These are phyloP conservation scores for Acleris laterana DNA, from an alignment of 2,888 invertebrate species.

Conservation along the genomic window DNA sequence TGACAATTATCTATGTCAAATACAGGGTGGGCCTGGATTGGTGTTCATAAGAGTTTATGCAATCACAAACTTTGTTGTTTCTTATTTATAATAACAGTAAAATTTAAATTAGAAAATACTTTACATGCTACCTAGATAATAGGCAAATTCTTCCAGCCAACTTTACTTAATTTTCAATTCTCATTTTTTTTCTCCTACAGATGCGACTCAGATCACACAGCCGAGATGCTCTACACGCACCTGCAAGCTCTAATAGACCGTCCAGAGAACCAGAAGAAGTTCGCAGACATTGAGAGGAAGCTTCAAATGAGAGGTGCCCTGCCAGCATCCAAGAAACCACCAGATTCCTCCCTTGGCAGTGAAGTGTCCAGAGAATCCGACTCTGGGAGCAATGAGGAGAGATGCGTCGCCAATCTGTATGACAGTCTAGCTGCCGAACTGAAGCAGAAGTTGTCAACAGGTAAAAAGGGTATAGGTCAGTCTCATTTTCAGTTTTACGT, in stretches of 20 bases:
- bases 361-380: slow-evolving; percentile 89
- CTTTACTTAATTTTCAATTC: no score
- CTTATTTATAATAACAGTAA: no score
- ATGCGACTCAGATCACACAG: slow-evolving; percentile 97
- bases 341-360: slow-evolving; percentile 90
- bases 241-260: slow-evolving; percentile 91
- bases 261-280: slow-evolving; percentile 94
- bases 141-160: no score
- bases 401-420: slow-evolving; percentile 90
- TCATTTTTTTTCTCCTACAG: slow-evolving; percentile 49
- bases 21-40: no score
- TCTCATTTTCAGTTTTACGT: slow-evolving; percentile 53
- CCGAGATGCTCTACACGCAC: slow-evolving; percentile 93
- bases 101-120: no score
- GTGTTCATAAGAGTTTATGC: no score
- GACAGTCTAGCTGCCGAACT: slow-evolving; percentile 96
- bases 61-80: no score
- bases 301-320: slow-evolving; percentile 83
- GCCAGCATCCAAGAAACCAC: slow-evolving; percentile 85
- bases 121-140: no score
- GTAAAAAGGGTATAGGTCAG: slow-evolving; percentile 82
- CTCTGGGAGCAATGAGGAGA: slow-evolving; percentile 88
- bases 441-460: slow-evolving; percentile 86
- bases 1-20: no score
- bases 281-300: slow-evolving; percentile 90